Evolutionary conservation across 2,888 invertebrate species (phyloP), one percentile per base, ranked within the genome.

Genomic region (Spisula solida): DNA sequence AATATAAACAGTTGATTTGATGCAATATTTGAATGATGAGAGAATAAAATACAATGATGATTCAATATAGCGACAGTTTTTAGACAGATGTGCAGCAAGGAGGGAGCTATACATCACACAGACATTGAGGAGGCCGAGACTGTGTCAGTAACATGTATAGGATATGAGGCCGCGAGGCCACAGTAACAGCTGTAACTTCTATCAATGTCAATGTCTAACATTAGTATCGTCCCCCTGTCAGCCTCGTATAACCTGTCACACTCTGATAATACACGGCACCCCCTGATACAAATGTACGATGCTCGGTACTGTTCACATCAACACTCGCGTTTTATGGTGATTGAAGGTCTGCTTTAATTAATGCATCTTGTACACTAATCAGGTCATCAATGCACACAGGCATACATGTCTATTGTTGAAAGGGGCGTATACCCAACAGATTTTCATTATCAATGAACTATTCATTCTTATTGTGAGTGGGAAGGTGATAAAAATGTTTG

Each of bases 301-400:
- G 75, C 75, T 75, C 34, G 75, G 12, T 34, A 6, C 12, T 41
- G n/a, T 51, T 85, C 82, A 88, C 81, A 56, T 82, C 60, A 85
- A 88, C 34, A 12, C 75, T 75, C 18, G 41, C 2, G 75, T 75
- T 75, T 75, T 75, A 75, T 88, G 82, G 47, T 41, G 75, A 70
- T 70, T 83, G 79, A 85, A 82, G 56, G 79, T 85, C 56, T 18
- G 48, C 31, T 31, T 47, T 88, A 88, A 88, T 85, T 78, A 88
- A 88, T 88, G 81, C 86, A 79, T 86, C 84, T 83, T 83, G 86
- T 80, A 83, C 78, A 34, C 29, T 83, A 86, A 82, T 86, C 82
- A 60, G 56, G 56, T 84, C 83, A 84, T 89, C 75, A 84, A 14
- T 29, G 12, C 31, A 75, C 31, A 31, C 18, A 29, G 56, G 34